These are phyloP conservation scores for Pyrocoelia pectoralis DNA, from an alignment of 2,888 invertebrate genomes.

Conservation along the genomic window DNA sequence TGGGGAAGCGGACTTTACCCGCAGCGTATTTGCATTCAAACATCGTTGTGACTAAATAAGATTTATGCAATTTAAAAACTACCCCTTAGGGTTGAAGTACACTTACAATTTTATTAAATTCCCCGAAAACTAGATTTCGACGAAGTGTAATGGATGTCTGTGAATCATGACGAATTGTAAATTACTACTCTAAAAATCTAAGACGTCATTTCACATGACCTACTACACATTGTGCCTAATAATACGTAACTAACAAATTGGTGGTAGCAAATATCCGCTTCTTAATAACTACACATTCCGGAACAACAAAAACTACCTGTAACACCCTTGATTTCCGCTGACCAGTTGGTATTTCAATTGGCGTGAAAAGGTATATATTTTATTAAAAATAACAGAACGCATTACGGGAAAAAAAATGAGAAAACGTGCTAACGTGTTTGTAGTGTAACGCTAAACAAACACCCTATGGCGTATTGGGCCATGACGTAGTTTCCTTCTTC, in stretches of 20 bases:
- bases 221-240: constrained; percentile 18
- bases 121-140: not conserved
- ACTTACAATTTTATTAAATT: constrained; percentile 28
- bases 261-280: constrained; percentile 31
- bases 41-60: constrained; percentile 34
- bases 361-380: constrained; percentile 34
- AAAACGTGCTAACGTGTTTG: constrained; percentile 44
- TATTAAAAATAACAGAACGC: constrained; percentile 33
- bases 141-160: not conserved
- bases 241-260: constrained; percentile 26
- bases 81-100: constrained; percentile 18
- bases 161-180: not conserved
- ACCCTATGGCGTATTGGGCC: constrained; percentile 40
- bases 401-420: constrained; percentile 22
- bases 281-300: constrained; percentile 38
- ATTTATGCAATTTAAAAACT: constrained; percentile 36
- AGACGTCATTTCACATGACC: not conserved
- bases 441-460: constrained; percentile 39
- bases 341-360: constrained; percentile 46
- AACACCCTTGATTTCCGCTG: constrained; percentile 44
- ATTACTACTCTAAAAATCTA: not conserved
- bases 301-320: constrained; percentile 42
- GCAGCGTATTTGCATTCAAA: constrained; percentile 38
- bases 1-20: constrained; percentile 41
- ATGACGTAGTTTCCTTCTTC: constrained; percentile 44